A percentile compares a stretch with the other conserved stretches of the same genome.
Conservation (phyloP, 2,888 invertebrate genomes). For the Athalia cordata region DNA sequence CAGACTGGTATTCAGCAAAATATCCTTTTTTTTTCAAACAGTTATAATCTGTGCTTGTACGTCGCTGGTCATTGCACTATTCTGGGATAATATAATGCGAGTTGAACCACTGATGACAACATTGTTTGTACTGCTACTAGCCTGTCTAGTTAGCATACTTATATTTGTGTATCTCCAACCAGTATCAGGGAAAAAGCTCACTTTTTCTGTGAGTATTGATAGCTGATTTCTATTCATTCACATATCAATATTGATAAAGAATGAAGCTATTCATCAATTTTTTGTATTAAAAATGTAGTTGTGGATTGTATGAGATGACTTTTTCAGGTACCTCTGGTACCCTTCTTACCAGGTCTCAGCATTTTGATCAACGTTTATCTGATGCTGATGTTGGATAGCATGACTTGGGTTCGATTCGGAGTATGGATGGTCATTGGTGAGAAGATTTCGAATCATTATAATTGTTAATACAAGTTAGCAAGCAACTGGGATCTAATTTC, state of each 20-base stretch:
- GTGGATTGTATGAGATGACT: constrained; percentile 47
- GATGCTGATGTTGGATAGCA: constrained; percentile 85
- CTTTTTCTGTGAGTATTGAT: constrained; percentile 66
- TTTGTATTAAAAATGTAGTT: constrained; percentile 38
- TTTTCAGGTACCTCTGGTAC: constrained; percentile 87
- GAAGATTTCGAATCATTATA: constrained; percentile 58
- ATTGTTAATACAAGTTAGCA: neutral
- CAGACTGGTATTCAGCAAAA: too few relatives aligned
- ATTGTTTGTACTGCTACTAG: constrained; percentile 52
- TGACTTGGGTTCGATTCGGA: constrained; percentile 89
- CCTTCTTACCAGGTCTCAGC: constrained; percentile 87
- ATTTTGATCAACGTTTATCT: constrained; percentile 89
- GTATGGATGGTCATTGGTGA: constrained; percentile 89
- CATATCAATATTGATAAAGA: neutral
- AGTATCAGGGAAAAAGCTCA: constrained; percentile 63
- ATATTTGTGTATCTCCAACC: constrained; percentile 69
- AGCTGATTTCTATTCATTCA: neutral
- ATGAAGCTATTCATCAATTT: neutral
- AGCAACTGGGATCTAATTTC: too few relatives aligned
- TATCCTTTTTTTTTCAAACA: constrained; percentile 45
- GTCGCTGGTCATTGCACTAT: constrained; percentile 53
- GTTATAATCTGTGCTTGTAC: constrained; percentile 53
- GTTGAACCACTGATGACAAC: constrained; percentile 49
- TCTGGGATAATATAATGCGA: constrained; percentile 49
- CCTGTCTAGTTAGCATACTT: constrained; percentile 54